Conservation (phyloP, 2,113 vertebrate species). For the Zosterops pallidus region DNA sequence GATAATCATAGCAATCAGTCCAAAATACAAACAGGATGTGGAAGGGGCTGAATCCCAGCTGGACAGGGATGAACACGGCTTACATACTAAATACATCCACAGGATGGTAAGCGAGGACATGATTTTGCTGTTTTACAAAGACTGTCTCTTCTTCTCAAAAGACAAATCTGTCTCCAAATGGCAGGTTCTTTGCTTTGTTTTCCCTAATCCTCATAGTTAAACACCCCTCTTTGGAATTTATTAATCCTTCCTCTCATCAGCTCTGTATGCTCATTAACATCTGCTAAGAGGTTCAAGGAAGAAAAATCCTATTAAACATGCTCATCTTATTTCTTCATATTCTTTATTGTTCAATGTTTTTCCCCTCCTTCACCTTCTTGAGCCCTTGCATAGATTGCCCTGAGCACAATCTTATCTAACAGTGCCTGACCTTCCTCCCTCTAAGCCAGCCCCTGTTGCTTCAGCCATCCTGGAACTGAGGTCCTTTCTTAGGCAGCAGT, state of each 20-base stretch:
- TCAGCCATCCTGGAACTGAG: background rate
- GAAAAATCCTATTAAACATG: constrained; percentile 50
- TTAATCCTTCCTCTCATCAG: constrained; percentile 63
- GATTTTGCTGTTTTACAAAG: constrained; percentile 43
- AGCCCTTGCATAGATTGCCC: background rate
- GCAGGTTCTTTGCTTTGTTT: constrained; percentile 58
- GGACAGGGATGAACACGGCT: constrained; percentile 86
- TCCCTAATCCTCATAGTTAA: constrained; percentile 62
- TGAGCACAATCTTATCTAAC: background rate
- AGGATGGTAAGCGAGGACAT: constrained; percentile 84
- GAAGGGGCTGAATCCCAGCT: constrained; percentile 84
- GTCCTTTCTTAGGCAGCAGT: background rate
- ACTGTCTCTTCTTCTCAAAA: background rate
- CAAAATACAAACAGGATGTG: constrained; percentile 93
- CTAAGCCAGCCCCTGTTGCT: background rate
- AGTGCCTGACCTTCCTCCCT: background rate
- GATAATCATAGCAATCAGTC: constrained; percentile 96
- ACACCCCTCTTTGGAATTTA: constrained; percentile 59
- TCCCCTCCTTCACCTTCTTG: background rate
- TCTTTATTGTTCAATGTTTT: background rate
- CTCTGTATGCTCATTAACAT: constrained; percentile 44
- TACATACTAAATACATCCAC: constrained; percentile 97
- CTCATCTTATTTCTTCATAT: constrained; percentile 37
- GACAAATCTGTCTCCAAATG: constrained; percentile 28
- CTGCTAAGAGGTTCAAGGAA: constrained; percentile 58